A percentile compares a stretch with the other conserved stretches of the same genome.
phyloP scores from a whole-genome alignment of 1,140 invertebrate species.

The Eriosoma lanigerum region DNA sequence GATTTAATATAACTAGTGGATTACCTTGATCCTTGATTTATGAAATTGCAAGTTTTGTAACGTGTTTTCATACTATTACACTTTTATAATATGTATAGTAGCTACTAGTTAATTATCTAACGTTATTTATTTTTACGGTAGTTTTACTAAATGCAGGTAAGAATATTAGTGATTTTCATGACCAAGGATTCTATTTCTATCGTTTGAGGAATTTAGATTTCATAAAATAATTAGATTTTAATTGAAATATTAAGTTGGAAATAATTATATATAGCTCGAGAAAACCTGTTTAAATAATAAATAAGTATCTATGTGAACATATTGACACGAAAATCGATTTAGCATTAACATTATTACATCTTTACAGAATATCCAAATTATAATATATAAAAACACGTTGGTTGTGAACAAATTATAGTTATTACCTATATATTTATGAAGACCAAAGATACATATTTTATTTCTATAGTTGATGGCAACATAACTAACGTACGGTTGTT shows the following conservation, averaged over 20 bases:
- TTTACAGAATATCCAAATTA: too few relatives aligned
- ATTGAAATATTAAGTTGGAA: background rate
- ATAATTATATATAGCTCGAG: background rate
- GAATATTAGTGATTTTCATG: background rate
- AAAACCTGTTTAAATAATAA: background rate
- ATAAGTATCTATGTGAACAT: background rate
- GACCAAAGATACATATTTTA: too few relatives aligned
- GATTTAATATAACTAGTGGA: background rate
- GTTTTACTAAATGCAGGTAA: background rate
- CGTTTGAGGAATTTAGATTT: background rate
- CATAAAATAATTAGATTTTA: background rate
- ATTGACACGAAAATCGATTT: background rate
- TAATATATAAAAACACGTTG: too few relatives aligned
- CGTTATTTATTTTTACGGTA: background rate
- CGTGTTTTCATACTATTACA: too few relatives aligned
- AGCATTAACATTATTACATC: background rate
- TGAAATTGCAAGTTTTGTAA: background rate
- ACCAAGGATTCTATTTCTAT: background rate
- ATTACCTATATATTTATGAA: too few relatives aligned
- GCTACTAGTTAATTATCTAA: too few relatives aligned
- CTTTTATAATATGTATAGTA: too few relatives aligned
- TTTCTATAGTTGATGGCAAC: too few relatives aligned
- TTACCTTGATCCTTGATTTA: conserved; percentile 5
- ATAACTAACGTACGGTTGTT: too few relatives aligned
- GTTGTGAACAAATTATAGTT: too few relatives aligned